Evolutionary conservation across 2,797 vertebrate genomes (phyloP), one percentile per base, ranked within the genome.

Genomic region (Etheostoma nigrum): DNA sequence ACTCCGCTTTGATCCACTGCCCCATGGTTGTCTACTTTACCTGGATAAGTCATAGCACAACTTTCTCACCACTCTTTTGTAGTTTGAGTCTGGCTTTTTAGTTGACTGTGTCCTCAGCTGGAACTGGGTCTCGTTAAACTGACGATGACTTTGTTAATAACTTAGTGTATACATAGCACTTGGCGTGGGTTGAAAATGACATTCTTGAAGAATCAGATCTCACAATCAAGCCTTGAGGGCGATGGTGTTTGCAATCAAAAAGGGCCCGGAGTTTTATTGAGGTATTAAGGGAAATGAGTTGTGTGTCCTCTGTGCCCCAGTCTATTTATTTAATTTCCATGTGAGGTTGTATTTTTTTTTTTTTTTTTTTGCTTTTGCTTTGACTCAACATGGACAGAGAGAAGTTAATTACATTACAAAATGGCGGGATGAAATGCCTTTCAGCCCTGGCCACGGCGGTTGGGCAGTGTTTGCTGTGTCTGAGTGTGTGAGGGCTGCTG

Each of bases 271-370:
- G 78, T 89, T 92, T 93, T 91, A 92, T 84, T 81, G 86, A 82
- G 86, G 86, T 82, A 93, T 92, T 92, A 91, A 81, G 82, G 81
- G 79, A 91, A 94, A 93, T 93, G 85, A 91, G 89, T 78, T 91
- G 70, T 87, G 76, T 90, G 91, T 91, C 79, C 85, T 88, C 81
- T 74, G 76, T 86, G 88, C 82, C 82, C 78, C 48, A 76, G 36
- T 88, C 64, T 93, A 87, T 90, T 94, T 92, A 83, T 93, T 93
- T 91, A 76, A 89, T 92, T 92, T 92, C 58, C 79, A 88, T 79
- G 59, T 64, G 59, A 86, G 77, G 44, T 74, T 30, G 5, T 11
- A 3, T 40, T 11, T 83, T 81, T 80, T 14, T n/a, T 67, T 15
- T 71, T 84, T 78, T 65, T 61, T 42, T 30, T 30, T 30, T 30